phyloP scores from a whole-genome alignment of 1,140 invertebrate genomes.

The Choristoneura fumiferana region DNA sequence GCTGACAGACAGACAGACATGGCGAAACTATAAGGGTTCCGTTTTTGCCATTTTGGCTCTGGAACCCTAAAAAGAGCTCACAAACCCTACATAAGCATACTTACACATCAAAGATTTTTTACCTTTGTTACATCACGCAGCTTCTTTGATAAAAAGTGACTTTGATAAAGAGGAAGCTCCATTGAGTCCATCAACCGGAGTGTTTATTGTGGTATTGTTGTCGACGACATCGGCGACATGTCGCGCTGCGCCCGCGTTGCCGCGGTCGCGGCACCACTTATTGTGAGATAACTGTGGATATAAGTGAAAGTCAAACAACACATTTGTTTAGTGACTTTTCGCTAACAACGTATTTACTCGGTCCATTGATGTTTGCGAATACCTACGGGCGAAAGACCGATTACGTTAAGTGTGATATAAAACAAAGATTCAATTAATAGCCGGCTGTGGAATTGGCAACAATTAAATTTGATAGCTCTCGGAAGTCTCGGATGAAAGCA shows the following conservation, averaged over 20 bases:
- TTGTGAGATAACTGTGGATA: constrained; percentile 16
- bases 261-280: neutral
- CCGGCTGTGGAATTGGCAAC: neutral
- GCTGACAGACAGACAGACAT: too few relatives aligned
- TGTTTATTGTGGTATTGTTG: too few relatives aligned
- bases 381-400: constrained; percentile 4
- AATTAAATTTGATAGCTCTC: neutral
- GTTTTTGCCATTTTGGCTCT: too few relatives aligned
- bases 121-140: too few relatives aligned
- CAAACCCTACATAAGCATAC: too few relatives aligned
- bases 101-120: too few relatives aligned
- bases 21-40: too few relatives aligned
- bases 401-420: constrained; percentile 10
- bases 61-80: too few relatives aligned
- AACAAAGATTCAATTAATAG: neutral
- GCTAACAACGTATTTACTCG: constrained; percentile 8
- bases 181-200: too few relatives aligned
- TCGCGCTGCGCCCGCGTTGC: neutral
- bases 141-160: too few relatives aligned
- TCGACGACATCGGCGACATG: too few relatives aligned
- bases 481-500: neutral
- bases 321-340: constrained; percentile 10
- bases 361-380: neutral
- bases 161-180: too few relatives aligned
- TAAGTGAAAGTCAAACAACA: constrained; percentile 20